A percentile compares a stretch with the other conserved stretches of the same genome.
Conservation (phyloP, 1,140 invertebrate species). For the Monochamus saltuarius region DNA sequence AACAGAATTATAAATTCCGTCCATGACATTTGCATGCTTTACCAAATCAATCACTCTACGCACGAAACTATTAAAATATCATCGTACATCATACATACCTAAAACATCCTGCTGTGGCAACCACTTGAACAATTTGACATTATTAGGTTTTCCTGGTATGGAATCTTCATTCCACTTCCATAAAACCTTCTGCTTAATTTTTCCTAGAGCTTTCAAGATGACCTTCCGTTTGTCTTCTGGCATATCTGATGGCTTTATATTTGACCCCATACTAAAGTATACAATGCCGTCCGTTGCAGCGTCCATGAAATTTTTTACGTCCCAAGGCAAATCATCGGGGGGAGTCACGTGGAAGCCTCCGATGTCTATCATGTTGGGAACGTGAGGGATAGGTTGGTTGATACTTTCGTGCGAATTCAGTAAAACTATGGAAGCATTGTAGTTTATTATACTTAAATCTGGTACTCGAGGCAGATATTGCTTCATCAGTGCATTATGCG, state of each 20-base stretch:
- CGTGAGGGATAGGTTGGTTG: slow-evolving; percentile 35
- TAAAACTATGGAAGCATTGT: slow-evolving; percentile 52
- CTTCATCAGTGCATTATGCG: slow-evolving; percentile 45
- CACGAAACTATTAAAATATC: too few species aligned
- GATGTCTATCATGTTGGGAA: slow-evolving; percentile 58
- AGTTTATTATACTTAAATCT: slow-evolving; percentile 53
- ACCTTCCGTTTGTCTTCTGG: slow-evolving; percentile 45
- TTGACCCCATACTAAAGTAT: slow-evolving; percentile 64
- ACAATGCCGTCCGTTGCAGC: slow-evolving; percentile 57
- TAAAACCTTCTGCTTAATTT: slow-evolving; percentile 55
- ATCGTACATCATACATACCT: slow-evolving; percentile 18
- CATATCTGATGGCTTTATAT: slow-evolving; percentile 58
- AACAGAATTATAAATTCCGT: too few species aligned
- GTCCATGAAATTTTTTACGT: slow-evolving; percentile 57
- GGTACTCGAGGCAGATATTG: slow-evolving; percentile 51
- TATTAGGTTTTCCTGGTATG: slow-evolving; percentile 37
- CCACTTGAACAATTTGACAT: slow-evolving; percentile 27
- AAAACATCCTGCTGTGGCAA: slow-evolving; percentile 29
- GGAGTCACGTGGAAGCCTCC: slow-evolving; percentile 47
- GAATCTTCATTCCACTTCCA: slow-evolving; percentile 57
- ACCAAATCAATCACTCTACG: too few species aligned
- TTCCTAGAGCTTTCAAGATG: slow-evolving; percentile 53
- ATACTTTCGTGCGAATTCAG: slow-evolving; percentile 45
- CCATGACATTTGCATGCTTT: too few species aligned
- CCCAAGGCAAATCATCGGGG: slow-evolving; percentile 40